A percentile compares a stretch with the other conserved stretches of the same genome.
phyloP scores from a whole-genome alignment of 2,113 vertebrate species.

The Tupaia chinensis region DNA sequence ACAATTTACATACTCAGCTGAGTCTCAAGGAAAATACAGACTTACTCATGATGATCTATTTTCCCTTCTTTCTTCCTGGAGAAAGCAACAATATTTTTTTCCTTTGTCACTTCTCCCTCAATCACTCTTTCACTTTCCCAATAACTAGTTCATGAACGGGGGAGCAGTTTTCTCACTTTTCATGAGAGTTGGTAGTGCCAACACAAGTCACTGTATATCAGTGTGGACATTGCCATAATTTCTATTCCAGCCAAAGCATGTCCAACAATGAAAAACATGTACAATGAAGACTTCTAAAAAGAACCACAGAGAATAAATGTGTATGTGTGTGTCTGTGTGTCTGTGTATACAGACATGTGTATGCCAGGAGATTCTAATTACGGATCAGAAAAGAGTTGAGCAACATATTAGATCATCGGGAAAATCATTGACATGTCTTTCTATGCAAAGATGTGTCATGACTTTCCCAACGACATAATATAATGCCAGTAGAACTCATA shows the following conservation, averaged over 20 bases:
- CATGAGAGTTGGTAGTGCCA: not conserved
- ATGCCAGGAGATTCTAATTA: not conserved
- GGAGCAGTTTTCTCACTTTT: slow-evolving; percentile 27
- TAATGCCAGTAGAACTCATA: not conserved
- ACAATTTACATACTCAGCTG: not conserved
- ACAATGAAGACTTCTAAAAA: not conserved
- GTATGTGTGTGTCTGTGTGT: fast-evolving
- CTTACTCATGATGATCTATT: not conserved
- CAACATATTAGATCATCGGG: not conserved
- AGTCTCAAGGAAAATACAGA: not conserved
- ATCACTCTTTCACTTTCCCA: not conserved
- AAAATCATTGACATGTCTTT: no score
- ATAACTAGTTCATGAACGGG: not conserved
- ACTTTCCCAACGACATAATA: no score
- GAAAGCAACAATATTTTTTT: not conserved
- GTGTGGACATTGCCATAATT: not conserved
- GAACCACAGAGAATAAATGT: not conserved
- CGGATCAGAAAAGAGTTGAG: not conserved
- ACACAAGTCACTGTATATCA: not conserved
- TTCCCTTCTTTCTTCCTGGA: not conserved
- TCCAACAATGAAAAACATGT: not conserved
- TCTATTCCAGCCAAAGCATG: not conserved
- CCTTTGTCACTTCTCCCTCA: not conserved
- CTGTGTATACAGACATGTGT: not conserved
- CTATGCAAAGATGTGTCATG: no score